These are phyloP conservation scores for Sminthurinus signatus DNA, from an alignment of 1,140 invertebrate genomes.

Conservation along the genomic window DNA sequence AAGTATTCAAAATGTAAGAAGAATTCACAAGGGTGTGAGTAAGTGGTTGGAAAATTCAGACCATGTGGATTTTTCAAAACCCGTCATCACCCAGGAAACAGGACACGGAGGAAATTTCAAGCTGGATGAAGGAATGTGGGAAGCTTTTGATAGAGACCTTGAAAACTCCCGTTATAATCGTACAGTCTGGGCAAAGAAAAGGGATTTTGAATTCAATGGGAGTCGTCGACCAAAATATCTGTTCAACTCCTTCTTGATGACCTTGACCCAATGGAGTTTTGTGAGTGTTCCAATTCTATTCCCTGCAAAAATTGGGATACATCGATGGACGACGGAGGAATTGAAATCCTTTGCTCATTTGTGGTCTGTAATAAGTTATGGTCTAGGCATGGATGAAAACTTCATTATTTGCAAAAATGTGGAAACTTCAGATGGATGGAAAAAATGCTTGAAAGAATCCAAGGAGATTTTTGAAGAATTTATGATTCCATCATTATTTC, in stretches of 20 bases:
- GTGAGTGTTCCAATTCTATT: conserved; percentile 46
- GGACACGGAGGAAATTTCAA: not conserved
- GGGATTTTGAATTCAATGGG: no score
- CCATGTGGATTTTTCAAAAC: not conserved
- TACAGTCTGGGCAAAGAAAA: not conserved
- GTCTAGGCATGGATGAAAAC: conserved; percentile 46
- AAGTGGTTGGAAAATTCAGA: not conserved
- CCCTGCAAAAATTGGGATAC: conserved; percentile 43
- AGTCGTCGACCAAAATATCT: not conserved
- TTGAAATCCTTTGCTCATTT: conserved; percentile 47
- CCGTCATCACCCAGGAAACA: not conserved
- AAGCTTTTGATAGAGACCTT: not conserved
- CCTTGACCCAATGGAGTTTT: conserved; percentile 46
- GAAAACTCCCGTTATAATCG: not conserved
- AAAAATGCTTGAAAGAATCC: not conserved
- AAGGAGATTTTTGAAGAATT: not conserved
- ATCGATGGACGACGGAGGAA: conserved; percentile 39
- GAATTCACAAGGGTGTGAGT: conserved; percentile 10
- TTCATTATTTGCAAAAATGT: conserved; percentile 38
- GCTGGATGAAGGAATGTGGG: not conserved
- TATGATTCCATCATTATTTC: not conserved
- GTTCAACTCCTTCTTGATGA: conserved; percentile 45
- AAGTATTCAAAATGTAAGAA: conserved; percentile 9
- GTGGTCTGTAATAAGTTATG: conserved; percentile 46
- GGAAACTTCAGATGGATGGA: not conserved